Evolutionary conservation across 2,888 invertebrate species (phyloP).

Genomic region (Dysmachus trigonus): DNA sequence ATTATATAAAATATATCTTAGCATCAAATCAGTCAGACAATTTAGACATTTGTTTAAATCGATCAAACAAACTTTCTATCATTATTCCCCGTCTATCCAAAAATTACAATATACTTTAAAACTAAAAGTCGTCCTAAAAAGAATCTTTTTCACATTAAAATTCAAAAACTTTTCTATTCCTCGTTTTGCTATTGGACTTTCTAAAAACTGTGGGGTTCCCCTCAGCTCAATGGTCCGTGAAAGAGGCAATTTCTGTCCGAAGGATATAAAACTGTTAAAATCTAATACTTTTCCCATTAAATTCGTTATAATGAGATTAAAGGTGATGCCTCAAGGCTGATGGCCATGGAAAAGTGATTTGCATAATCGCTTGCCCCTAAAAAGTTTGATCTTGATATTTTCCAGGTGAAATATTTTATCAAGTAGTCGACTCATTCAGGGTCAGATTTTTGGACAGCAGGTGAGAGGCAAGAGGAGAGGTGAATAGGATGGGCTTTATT

Average conservation of each 20-base stretch:
- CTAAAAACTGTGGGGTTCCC: neutral
- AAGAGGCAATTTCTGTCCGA: conserved; percentile 23
- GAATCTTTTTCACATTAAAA: neutral
- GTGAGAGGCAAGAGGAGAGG: neutral
- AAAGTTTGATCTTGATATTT: conserved; percentile 30
- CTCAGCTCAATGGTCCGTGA: conserved; percentile 8
- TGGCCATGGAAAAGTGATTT: neutral
- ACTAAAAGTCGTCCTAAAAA: neutral
- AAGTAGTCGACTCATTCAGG: neutral
- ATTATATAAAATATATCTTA: neutral
- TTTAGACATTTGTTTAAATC: neutral
- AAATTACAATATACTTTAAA: neutral
- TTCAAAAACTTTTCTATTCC: neutral
- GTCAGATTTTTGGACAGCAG: neutral
- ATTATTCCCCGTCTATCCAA: neutral
- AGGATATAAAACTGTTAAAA: conserved; percentile 22
- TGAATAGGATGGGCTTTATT: neutral
- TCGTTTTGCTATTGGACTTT: neutral
- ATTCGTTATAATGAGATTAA: conserved; percentile 16
- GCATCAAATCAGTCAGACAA: neutral
- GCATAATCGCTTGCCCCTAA: conserved; percentile 10
- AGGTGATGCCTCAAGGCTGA: neutral
- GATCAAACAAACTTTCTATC: neutral
- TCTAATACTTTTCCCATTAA: conserved; percentile 29
- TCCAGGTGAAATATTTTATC: conserved; percentile 25